Conservation (phyloP, 2,113 vertebrate species). For the Sprattus sprattus region DNA sequence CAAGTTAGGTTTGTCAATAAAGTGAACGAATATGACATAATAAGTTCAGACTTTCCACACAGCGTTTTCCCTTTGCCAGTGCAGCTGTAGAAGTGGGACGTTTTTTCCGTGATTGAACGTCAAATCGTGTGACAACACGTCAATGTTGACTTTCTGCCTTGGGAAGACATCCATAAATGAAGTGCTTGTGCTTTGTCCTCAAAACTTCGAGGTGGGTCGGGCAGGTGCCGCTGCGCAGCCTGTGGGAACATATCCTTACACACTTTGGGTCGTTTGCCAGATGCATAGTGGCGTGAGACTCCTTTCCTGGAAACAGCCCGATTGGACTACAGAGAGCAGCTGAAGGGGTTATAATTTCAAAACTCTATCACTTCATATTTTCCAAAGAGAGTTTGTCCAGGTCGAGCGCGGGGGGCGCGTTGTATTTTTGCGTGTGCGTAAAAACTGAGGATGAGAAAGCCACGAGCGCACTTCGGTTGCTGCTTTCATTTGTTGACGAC, state of each 20-base stretch:
- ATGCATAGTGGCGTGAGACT: conserved; percentile 52
- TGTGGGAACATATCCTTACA: conserved; percentile 13
- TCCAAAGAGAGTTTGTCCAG: conserved; percentile 48
- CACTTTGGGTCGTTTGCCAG: conserved; percentile 36
- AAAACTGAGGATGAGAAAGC: neutral
- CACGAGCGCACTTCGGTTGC: neutral
- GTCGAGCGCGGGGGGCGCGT: conserved; percentile 21
- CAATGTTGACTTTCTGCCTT: neutral
- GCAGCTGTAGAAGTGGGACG: conserved; percentile 12
- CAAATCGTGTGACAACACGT: conserved; percentile 29
- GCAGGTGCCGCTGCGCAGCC: conserved; percentile 48
- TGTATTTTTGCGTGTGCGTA: conserved; percentile 1
- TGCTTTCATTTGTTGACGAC: conserved; percentile 16
- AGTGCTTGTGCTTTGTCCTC: conserved; percentile 55
- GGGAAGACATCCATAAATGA: conserved; percentile 19
- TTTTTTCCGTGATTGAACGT: conserved; percentile 14
- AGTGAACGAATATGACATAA: neutral
- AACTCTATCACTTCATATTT: conserved; percentile 59
- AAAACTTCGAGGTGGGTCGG: conserved; percentile 50
- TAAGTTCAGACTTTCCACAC: neutral
- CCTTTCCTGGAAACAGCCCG: conserved; percentile 48
- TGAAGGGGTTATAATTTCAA: conserved; percentile 63
- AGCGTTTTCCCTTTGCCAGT: neutral
- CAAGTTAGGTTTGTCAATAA: neutral
- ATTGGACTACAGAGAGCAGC: conserved; percentile 57